Evolutionary conservation across 2,888 invertebrate genomes (phyloP).

Genomic region (Zaprionus lineosus): DNA sequence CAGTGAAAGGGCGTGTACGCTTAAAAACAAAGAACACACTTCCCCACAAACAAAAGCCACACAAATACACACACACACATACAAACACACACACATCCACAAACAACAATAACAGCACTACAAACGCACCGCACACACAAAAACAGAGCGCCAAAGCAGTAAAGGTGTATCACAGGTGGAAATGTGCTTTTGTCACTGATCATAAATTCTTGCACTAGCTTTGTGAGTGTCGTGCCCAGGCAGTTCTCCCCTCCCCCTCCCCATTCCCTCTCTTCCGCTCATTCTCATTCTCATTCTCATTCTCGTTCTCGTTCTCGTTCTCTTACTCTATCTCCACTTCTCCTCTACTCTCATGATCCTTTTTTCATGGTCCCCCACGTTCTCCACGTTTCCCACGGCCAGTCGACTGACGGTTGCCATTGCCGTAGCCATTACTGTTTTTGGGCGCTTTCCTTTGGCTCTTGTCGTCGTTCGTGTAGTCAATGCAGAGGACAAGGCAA

Average conservation of each 20-base stretch:
- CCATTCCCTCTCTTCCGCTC: background rate
- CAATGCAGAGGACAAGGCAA: conserved; percentile 55
- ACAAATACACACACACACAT: too few relatives aligned
- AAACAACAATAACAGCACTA: conserved; percentile 13
- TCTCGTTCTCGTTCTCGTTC: background rate
- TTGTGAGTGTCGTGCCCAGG: conserved; percentile 20
- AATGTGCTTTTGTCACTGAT: conserved; percentile 77
- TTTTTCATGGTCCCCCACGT: background rate
- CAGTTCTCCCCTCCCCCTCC: background rate
- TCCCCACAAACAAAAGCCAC: background rate
- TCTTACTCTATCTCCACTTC: too few relatives aligned
- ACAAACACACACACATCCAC: background rate
- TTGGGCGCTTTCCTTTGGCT: conserved; percentile 35
- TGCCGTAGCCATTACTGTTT: conserved; percentile 34
- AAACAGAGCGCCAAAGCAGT: conserved; percentile 26
- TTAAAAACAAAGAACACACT: conserved; percentile 10
- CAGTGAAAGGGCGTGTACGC: conserved; percentile 65
- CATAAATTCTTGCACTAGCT: conserved; percentile 70
- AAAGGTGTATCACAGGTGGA: conserved; percentile 72
- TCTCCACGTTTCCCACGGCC: background rate
- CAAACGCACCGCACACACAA: background rate
- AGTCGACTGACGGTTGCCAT: background rate
- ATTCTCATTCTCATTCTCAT: background rate
- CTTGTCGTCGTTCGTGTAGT: conserved; percentile 36
- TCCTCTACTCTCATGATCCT: too few relatives aligned